phyloP scores from a whole-genome alignment of 2,113 vertebrate genomes.

The Tragelaphus strepsiceros region DNA sequence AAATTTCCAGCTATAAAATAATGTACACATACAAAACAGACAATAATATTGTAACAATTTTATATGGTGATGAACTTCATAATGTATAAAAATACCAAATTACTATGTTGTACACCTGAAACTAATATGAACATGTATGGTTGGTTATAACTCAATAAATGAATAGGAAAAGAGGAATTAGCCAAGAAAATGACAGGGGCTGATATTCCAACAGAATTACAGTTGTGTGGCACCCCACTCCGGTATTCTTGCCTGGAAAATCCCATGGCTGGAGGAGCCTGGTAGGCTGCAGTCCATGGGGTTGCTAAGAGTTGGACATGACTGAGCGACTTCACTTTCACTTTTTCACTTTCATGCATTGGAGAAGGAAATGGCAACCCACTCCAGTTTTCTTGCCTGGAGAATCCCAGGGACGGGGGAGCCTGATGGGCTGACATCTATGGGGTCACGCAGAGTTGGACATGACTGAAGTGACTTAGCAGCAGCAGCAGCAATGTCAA shows the following conservation, averaged over 20 bases:
- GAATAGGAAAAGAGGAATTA: neutral
- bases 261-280: no score
- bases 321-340: no score
- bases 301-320: no score
- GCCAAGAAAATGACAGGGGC: neutral
- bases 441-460: no score
- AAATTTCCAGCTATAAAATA: neutral
- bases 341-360: no score
- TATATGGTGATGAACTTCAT: neutral
- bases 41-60: neutral
- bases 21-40: neutral
- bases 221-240: neutral
- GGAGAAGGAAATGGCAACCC: no score
- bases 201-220: neutral
- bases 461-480: no score
- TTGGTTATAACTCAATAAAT: neutral
- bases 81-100: neutral
- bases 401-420: no score
- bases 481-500: neutral
- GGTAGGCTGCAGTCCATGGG: no score
- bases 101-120: neutral
- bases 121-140: neutral
- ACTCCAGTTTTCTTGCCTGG: no score
- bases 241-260: no score
- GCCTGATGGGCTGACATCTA: no score